Percentiles rank a stretch among this genome's conserved stretches.
These are phyloP conservation scores for Coregonus clupeaformis DNA, from an alignment of 2,113 vertebrate species.

Conservation along the genomic window DNA sequence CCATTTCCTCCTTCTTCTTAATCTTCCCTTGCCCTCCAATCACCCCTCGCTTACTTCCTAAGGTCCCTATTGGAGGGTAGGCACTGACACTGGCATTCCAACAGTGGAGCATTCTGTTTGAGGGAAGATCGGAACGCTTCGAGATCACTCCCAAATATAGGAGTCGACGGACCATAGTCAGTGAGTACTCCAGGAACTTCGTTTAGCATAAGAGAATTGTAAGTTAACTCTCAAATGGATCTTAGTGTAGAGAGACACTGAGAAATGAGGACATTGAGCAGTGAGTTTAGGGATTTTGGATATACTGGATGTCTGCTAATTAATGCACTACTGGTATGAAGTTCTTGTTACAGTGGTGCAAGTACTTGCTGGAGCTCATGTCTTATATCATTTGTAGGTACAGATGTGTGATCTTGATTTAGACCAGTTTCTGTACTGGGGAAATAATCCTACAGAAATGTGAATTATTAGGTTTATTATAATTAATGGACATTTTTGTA, in stretches of 20 bases:
- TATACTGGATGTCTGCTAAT: slow-evolving; percentile 5
- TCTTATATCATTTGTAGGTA: no score
- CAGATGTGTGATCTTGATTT: no score
- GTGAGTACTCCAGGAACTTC: not conserved
- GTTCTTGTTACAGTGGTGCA: no score
- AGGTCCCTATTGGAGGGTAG: no score
- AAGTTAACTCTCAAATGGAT: no score
- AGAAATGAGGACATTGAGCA: not conserved
- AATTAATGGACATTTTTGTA: no score
- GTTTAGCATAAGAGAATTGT: not conserved
- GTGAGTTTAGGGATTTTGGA: not conserved
- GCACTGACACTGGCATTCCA: not conserved
- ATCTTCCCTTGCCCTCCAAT: not conserved
- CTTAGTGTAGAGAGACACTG: not conserved
- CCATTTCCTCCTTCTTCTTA: not conserved
- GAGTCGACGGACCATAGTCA: not conserved
- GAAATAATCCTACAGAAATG: no score
- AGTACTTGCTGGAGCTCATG: no score
- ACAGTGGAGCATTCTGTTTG: no score
- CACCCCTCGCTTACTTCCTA: no score
- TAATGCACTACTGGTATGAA: not conserved
- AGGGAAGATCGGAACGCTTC: not conserved
- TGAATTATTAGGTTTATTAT: no score
- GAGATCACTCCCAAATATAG: not conserved
- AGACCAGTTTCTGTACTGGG: no score